Conservation (phyloP, 1,140 invertebrate species). For the Spodoptera frugiperda region DNA sequence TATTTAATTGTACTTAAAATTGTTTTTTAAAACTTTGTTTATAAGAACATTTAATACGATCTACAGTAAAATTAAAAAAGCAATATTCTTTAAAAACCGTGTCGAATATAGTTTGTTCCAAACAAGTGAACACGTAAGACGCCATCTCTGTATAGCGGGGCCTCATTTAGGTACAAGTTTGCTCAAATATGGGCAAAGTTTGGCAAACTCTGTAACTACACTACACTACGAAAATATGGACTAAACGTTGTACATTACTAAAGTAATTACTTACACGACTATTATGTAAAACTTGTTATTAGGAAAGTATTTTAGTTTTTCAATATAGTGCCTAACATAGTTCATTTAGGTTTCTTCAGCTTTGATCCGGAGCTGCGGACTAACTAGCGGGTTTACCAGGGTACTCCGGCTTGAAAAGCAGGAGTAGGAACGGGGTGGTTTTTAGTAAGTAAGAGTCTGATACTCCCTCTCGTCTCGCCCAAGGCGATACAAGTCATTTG, state of each 20-base stretch:
- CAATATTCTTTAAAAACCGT: constrained; percentile 27
- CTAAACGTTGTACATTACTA: constrained; percentile 31
- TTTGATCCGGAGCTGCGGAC: too few species aligned
- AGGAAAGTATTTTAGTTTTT: not conserved
- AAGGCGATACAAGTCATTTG: too few species aligned
- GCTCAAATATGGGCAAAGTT: constrained; percentile 52
- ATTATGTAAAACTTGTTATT: constrained; percentile 24
- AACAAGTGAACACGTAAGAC: constrained; percentile 42
- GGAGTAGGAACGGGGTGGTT: too few species aligned
- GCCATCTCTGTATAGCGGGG: constrained; percentile 38
- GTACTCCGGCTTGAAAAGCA: too few species aligned
- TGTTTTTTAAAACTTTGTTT: too few species aligned
- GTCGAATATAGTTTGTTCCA: constrained; percentile 42
- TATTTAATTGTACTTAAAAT: too few species aligned
- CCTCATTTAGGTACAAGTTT: constrained; percentile 51
- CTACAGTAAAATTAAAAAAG: not conserved
- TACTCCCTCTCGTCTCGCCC: too few species aligned
- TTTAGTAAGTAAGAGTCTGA: too few species aligned
- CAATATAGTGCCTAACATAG: not conserved
- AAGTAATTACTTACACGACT: constrained; percentile 44
- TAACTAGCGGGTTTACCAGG: too few species aligned
- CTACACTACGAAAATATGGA: constrained; percentile 33
- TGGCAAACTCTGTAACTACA: constrained; percentile 28
- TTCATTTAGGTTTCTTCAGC: too few species aligned
- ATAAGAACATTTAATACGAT: not conserved